Base-by-base conservation (phyloP, 2,888 invertebrate species). In the Augiades crinisus region DNA sequence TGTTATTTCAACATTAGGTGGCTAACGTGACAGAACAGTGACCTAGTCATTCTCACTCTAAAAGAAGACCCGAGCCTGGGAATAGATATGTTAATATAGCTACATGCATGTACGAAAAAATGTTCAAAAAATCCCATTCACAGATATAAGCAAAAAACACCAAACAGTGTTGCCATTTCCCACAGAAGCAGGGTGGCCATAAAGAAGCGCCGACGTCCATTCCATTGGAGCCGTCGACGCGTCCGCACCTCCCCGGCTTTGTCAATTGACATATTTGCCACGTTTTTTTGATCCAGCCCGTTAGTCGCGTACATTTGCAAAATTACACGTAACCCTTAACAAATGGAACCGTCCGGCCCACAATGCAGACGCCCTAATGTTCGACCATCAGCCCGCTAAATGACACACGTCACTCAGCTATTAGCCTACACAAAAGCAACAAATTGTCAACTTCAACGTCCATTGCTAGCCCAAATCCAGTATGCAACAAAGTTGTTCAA, bases 311-410 rank as follows among this genome's bases (percentile, higher is more conserved):
- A 73, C 83, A 86, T 87, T 86, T 83, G 72, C 77, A 66, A 81
- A 84, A 86, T 85, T 82, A 81, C 81, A 67, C 65, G 62, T 71
- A 71, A 67, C 79, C 81, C 81, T 75, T 74, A 72, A 74, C 80
- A 83, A 87, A 86, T 83, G 83, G 81, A 75, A 78, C 17, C 31
- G 47, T 38, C 68, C 68, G 68, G 67, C 71, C 74, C 78, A 77
- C 81, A 79, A 79, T 70, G 78, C 83, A 87, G 87, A 87, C 87
- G 71, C 78, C 77, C 81, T 88, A 88, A 88, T 88, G 87, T 84
- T 74, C 73, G 74, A 79, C 87, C 86, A 87, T 88, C 86, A 86
- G 80, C 67, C 67, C 78, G 77, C 80, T 83, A 86, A 87, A 88
- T 83, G 85, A 81, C 76, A 76, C 79, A 81, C 83, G 84, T 86